Evolutionary conservation across 2,113 vertebrate genomes (phyloP), one percentile per base, ranked within the genome.

Genomic region (Narcine bancroftii): DNA sequence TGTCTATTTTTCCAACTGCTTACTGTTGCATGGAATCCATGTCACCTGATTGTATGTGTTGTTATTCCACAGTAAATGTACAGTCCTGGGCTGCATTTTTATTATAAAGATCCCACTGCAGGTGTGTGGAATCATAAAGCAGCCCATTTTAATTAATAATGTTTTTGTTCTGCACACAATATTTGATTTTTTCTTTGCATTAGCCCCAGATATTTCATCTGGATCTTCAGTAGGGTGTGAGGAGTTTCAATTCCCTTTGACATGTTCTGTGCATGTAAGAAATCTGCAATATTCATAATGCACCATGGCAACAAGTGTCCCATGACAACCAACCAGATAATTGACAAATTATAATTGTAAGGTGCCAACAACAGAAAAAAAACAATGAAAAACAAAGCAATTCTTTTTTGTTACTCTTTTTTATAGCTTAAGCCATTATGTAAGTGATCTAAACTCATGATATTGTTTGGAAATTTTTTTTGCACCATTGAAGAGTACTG

Each of bases 261-360:
- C 47, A 85, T 50, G 33, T 53, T 85, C 33, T 60, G 33, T 56
- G 53, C 81, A 56, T 85, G 47, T 85, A 53, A 85, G 81, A 60
- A 53, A 60, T n/a, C 53, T 60, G 81, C 81, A 60, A 85, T 85
- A 85, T 85, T 85, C 81, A 85, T 85, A 85, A 85, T 56, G 81
- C 81, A 85, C 81, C 81, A 85, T 85, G 81, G 81, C 50, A 85
- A 85, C 81, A 85, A 56, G 81, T 85, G 81, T 85, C 50, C 81
- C 81, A 85, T 85, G 81, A 85, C 81, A 85, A 85, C 81, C 81
- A 85, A n/a, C 50, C 50, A 60, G 81, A 85, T 85, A 85, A 85
- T 85, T 85, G 81, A 85, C 81, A 85, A 85, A 60, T 85, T 56
- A 29, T 53, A 81, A 81, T 81, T 81, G 45, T 81, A 10, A 85